Percentiles rank a stretch among this genome's conserved stretches.
Conservation (phyloP, 2,113 vertebrate species). For the Pipra filicauda region DNA sequence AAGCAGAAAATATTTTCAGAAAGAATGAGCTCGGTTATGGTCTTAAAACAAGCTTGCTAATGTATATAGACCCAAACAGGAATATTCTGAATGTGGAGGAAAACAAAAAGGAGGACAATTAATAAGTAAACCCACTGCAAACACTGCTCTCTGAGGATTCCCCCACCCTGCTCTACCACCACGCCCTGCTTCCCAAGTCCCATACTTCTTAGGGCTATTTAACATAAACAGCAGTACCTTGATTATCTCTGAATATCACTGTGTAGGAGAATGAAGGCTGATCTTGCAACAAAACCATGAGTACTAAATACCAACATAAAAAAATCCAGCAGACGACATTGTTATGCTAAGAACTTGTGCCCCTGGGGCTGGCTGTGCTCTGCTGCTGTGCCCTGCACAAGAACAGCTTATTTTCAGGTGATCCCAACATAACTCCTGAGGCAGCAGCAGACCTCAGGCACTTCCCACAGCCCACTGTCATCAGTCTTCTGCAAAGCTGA, state of each 20-base stretch:
- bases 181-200: no score
- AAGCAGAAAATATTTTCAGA: neutral
- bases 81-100: neutral
- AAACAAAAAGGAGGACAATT: neutral
- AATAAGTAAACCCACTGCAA: accelerated
- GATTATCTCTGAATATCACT: neutral
- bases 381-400: neutral
- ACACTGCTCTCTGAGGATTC: neutral
- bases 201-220: neutral
- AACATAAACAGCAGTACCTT: neutral
- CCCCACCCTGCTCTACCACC: neutral
- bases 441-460: neutral
- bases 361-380: neutral
- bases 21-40: accelerated
- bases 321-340: neutral
- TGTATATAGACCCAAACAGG: neutral
- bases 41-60: neutral
- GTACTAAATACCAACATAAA: neutral
- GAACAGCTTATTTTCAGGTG: neutral
- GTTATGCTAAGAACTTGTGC: neutral
- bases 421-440: neutral
- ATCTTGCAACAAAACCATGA: neutral
- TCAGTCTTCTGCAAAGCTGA: neutral
- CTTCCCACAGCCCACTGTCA: constrained; percentile 29
- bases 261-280: neutral